Percentiles rank a stretch among this genome's conserved stretches.
Conservation (phyloP, 2,797 vertebrate genomes). For the Diplodus sargus region DNA sequence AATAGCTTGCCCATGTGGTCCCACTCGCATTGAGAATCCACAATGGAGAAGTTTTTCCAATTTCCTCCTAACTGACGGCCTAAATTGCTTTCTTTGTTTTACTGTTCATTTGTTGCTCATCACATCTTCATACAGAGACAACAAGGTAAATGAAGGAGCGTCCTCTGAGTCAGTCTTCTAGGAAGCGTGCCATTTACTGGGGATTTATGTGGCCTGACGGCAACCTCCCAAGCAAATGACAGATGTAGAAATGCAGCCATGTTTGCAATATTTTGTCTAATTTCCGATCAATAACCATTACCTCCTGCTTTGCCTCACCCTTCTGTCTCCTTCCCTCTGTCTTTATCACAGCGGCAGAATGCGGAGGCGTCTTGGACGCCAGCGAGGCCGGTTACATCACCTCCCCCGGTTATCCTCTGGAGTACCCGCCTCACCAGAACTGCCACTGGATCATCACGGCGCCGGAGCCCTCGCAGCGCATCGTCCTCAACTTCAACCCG, state of each 20-base stretch:
- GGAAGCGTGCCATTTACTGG: constrained; percentile 16
- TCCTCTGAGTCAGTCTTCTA: constrained; percentile 24
- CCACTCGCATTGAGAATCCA: constrained; percentile 63
- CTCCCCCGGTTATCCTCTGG: constrained; percentile 95
- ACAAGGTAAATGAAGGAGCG: constrained; percentile 35
- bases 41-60: constrained; percentile 75
- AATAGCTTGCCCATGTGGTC: constrained; percentile 64
- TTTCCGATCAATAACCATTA: constrained; percentile 10
- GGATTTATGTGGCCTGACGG: constrained; percentile 15
- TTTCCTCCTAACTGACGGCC: constrained; percentile 68
- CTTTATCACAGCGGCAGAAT: constrained; percentile 59
- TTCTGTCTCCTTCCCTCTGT: neutral
- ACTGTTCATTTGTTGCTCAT: constrained; percentile 70
- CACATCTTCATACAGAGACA: constrained; percentile 57
- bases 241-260: neutral
- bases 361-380: constrained; percentile 91
- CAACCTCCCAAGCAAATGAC: neutral
- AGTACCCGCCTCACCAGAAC: constrained; percentile 97
- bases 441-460: constrained; percentile 96
- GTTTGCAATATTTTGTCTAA: neutral
- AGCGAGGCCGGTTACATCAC: constrained; percentile 97
- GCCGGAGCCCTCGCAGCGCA: constrained; percentile 94
- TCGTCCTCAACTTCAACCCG: constrained; percentile 99
- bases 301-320: neutral
- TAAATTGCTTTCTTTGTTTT: constrained; percentile 81